Evolutionary conservation across 2,888 invertebrate genomes (phyloP), one percentile per base, ranked within the genome.

Genomic region (Chrysolina haemoptera): DNA sequence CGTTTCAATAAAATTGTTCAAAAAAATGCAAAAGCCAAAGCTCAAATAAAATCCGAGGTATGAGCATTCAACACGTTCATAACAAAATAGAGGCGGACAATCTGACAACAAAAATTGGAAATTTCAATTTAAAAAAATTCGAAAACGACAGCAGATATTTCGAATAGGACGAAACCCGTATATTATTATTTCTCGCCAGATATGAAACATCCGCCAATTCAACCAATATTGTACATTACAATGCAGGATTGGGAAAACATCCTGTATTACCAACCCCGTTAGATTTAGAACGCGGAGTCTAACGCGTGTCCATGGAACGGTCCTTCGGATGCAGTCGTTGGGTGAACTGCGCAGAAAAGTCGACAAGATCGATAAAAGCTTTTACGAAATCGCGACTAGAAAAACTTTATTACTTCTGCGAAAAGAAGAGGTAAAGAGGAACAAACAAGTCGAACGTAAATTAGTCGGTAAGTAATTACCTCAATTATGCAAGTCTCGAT

Each of bases 371-470:
- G 27, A 59, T 59, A 16, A 35, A 59, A 59, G 27, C 27, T 27
- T 59, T n/a, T 6, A 27, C 12, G 22, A 59, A 59, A 27, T 59
- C 8, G 3, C n/a, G 35, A 8, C 27, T 53, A 16, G 14, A 53
- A 22, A 14, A 63, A 14, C 16, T 40, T 63, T 40, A 11, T 16
- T 10, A 63, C 10, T 63, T 11, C 40, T 22, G 10, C 43, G 20
- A 20, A 64, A 27, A 55, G 27, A 65, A 43, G 20, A 1, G 53
- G 46, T 70, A 43, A 55, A 65, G 65, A 55, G 40, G 14, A 64
- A 70, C 35, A 14, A 64, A 70, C 35, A 50, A 65, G 65, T 18
- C 18, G 62, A 71, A 66, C 46, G 66, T 62, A 71, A 66, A 43
- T 62, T 62, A 27, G 53, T 53, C 40, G 55, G 46, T 62, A 43